phyloP scores from a whole-genome alignment of 2,113 vertebrate species.

The Dromas ardeola region DNA sequence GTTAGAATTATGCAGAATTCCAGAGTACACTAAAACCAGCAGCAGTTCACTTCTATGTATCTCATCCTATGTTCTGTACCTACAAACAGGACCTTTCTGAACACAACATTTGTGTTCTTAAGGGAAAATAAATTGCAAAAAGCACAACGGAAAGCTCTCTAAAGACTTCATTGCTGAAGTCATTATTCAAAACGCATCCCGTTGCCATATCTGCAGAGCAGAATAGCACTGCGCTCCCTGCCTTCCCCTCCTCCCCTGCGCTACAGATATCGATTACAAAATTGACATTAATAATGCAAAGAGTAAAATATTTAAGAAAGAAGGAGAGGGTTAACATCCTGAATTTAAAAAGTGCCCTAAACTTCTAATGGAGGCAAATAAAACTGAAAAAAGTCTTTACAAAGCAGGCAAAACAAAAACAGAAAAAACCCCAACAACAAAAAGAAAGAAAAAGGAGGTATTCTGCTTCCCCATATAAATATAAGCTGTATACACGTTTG shows the following conservation, averaged over 20 bases:
- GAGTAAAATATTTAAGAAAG: not conserved
- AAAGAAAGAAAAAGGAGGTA: not conserved
- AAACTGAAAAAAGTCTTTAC: not conserved
- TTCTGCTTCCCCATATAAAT: not conserved
- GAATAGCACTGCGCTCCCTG: not conserved
- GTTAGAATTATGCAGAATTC: not conserved
- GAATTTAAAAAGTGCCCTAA: not conserved
- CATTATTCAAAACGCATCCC: not conserved
- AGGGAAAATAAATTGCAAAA: not conserved
- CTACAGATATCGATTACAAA: not conserved
- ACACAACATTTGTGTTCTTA: not conserved
- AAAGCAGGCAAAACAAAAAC: not conserved
- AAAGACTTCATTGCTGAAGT: not conserved
- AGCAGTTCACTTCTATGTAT: not conserved
- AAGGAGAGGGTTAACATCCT: not conserved
- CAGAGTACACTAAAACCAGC: not conserved
- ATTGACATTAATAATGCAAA: not conserved
- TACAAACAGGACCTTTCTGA: not conserved
- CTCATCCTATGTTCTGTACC: not conserved
- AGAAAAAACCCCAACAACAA: not conserved
- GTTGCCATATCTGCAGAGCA: not conserved
- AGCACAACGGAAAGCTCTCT: not conserved
- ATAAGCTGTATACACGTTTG: rapidly evolving
- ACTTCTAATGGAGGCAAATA: not conserved
- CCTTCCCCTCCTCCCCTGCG: not conserved